Percentiles rank a stretch among this genome's conserved stretches.
Evolutionary conservation across 2,888 invertebrate genomes (phyloP).

Genomic region (Azorinus chamasolen): DNA sequence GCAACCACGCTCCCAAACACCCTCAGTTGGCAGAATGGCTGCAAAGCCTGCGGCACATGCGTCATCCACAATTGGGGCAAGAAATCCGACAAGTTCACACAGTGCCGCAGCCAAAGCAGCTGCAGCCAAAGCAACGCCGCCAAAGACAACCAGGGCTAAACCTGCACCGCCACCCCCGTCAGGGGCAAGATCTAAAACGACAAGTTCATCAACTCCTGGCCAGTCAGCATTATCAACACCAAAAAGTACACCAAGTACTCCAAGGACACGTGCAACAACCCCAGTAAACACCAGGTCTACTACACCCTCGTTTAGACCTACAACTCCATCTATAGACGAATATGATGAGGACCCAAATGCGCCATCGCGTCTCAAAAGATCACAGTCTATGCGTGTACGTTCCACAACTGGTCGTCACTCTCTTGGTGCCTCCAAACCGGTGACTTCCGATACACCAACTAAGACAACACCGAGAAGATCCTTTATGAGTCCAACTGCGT

Average conservation of each 20-base stretch:
- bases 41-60: slow-evolving; percentile 58
- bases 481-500: slow-evolving; percentile 78
- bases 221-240: slow-evolving; percentile 30
- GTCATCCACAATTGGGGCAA: slow-evolving; percentile 51
- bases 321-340: slow-evolving; percentile 63
- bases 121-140: slow-evolving; percentile 29
- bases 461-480: slow-evolving; percentile 57
- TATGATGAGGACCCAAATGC: slow-evolving; percentile 41
- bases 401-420: slow-evolving; percentile 46
- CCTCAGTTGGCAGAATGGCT: slow-evolving; percentile 46
- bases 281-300: slow-evolving; percentile 47
- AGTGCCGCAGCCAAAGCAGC: slow-evolving; percentile 28
- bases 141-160: slow-evolving; percentile 38
- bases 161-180: slow-evolving; percentile 40
- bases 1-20: slow-evolving; percentile 58
- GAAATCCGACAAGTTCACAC: slow-evolving; percentile 24
- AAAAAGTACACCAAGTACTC: slow-evolving; percentile 33
- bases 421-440: slow-evolving; percentile 31
- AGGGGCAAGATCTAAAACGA: slow-evolving; percentile 10
- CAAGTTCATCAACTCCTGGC: slow-evolving; percentile 19
- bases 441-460: slow-evolving; percentile 41
- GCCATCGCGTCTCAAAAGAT: slow-evolving; percentile 57
- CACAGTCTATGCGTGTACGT: slow-evolving; percentile 68
- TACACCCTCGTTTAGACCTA: slow-evolving; percentile 31
- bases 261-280: slow-evolving; percentile 38